Evolutionary conservation across 2,797 vertebrate species (phyloP).

Genomic region (Alcedo quadribrachys): DNA sequence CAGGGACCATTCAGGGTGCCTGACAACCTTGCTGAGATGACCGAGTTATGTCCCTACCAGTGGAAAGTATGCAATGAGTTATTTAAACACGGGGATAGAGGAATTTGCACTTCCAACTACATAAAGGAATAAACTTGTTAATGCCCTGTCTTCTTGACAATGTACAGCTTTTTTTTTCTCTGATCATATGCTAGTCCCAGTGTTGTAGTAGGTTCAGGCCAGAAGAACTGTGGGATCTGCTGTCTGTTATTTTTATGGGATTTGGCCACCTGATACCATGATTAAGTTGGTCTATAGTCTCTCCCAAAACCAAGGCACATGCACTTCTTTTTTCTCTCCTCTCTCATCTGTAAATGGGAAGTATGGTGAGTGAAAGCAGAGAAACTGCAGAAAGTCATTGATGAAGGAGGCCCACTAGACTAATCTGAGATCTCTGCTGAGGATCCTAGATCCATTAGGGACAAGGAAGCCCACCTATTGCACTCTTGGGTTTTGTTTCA

Average conservation of each 20-base stretch:
- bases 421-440: background rate
- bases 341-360: background rate
- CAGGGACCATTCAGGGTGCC: background rate
- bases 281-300: background rate
- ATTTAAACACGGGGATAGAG: background rate
- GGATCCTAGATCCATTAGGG: background rate
- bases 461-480: background rate
- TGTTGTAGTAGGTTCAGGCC: background rate
- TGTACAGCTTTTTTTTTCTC: background rate
- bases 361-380: background rate
- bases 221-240: background rate
- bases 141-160: background rate
- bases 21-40: slow-evolving; percentile 35
- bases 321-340: background rate
- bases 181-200: background rate
- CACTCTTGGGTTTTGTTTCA: background rate
- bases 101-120: background rate
- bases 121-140: slow-evolving; percentile 2
- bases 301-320: background rate
- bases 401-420: background rate
- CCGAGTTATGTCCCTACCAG: slow-evolving; percentile 1
- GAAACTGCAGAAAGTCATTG: background rate
- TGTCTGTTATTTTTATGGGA: background rate
- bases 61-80: slow-evolving; percentile 26
- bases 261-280: background rate